Base-by-base conservation (phyloP, 2,888 invertebrate genomes). In the Sisyra terminalis region DNA sequence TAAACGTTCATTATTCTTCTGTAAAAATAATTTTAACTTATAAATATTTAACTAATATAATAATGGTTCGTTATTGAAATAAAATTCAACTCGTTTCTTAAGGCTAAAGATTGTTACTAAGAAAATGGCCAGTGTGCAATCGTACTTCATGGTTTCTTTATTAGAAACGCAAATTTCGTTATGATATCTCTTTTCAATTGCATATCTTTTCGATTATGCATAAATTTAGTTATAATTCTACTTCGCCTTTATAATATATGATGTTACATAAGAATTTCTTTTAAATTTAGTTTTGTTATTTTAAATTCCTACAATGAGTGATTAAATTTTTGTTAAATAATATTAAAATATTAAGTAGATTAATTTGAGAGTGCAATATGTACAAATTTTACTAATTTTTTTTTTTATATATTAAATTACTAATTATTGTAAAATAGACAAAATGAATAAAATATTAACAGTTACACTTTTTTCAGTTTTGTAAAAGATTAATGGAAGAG, bases 331-430 rank as follows among this genome's bases (percentile, higher is more conserved):
- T 43, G 43, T 40, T 29, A 39, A 31, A 45, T 10, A 35, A 43
- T 36, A 38, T 34, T 30, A 31, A 46, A 48, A 50, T 52, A 43
- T 50, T 55, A 35, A 24, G 42, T 42, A 57, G 54, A 55, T 53
- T 56, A 55, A 56, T 39, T 58, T 55, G 55, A 70, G 73, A 73
- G 75, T 75, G 75, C 75, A 75, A 75, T 75, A 75, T 75, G 74
- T 75, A 75, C 74, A 75, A 75, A 75, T 74, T 73, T 72, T 72
- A 71, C 59, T 63, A 62, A 62, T 54, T 61, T 60, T 58, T 55
- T 54, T 55, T 60, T 61, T 58, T 60, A 57, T 58, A 54, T 55
- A 56, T 57, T 49, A 48, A 48, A 18, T 13, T 29, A 13, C 14
- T 38, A 38, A 38, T 38, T 38, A 18, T 18, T 38, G 16, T 38